Conservation (phyloP, 1,140 invertebrate species). For the Drosophila jambulina region DNA sequence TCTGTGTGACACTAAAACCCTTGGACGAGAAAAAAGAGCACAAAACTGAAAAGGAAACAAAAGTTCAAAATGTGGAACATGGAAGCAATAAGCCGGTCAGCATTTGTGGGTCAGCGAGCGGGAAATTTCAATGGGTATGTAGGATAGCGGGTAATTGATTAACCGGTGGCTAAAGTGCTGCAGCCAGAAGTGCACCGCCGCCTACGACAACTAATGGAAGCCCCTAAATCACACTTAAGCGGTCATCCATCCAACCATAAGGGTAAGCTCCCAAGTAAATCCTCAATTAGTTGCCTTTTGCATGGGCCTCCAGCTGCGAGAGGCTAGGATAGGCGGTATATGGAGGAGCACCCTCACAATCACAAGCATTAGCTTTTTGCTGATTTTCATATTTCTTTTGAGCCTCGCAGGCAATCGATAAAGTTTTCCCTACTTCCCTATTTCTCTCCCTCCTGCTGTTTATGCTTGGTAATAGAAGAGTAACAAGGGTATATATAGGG, state of each 20-base stretch:
- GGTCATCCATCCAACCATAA: slow-evolving; percentile 29
- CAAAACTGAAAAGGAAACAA: slow-evolving; percentile 17
- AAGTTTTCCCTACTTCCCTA: background rate
- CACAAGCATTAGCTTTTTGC: slow-evolving; percentile 36
- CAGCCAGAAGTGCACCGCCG: slow-evolving; percentile 27
- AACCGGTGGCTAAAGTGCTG: slow-evolving; percentile 32
- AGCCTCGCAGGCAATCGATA: slow-evolving; percentile 32
- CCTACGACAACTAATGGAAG: slow-evolving; percentile 23
- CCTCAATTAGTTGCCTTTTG: slow-evolving; percentile 46
- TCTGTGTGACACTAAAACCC: slow-evolving; percentile 48
- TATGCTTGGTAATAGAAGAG: background rate
- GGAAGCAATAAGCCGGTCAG: slow-evolving; percentile 34
- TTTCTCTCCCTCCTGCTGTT: background rate
- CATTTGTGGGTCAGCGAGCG: slow-evolving; percentile 40
- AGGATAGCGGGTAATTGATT: slow-evolving; percentile 39
- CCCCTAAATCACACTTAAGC: slow-evolving; percentile 50
- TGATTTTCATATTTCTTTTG: slow-evolving; percentile 49
- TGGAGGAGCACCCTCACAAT: slow-evolving; percentile 12
- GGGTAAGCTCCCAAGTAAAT: slow-evolving; percentile 30
- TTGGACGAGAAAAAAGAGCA: background rate
- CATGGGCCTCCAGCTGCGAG: slow-evolving; percentile 6
- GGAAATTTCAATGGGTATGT: slow-evolving; percentile 21
- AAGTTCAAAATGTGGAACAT: slow-evolving; percentile 45
- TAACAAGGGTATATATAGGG: background rate
- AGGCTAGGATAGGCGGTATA: background rate